phyloP scores from a whole-genome alignment of 2,888 invertebrate genomes.

The Agapetus fuscipes region DNA sequence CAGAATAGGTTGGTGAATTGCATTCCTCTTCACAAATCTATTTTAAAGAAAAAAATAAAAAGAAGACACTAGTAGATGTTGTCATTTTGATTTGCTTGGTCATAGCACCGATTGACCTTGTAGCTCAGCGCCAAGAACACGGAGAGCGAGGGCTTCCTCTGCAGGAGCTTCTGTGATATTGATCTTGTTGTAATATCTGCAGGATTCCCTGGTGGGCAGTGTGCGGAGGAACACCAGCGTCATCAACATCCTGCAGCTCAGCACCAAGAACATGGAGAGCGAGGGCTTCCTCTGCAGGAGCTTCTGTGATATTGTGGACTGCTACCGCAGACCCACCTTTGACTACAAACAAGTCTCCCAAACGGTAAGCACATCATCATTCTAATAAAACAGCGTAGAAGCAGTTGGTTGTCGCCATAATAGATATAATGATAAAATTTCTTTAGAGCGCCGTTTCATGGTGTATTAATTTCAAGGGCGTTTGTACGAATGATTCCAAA shows the following conservation, averaged over 20 bases:
- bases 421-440: too few species aligned
- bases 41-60: too few species aligned
- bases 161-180: constrained; percentile 51
- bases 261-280: constrained; percentile 42
- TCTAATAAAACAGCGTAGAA: background rate
- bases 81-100: too few species aligned
- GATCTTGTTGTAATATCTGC: constrained; percentile 31
- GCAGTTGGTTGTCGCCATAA: too few species aligned
- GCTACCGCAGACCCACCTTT: constrained; percentile 54
- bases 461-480: too few species aligned
- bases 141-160: constrained; percentile 47
- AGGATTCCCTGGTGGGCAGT: constrained; percentile 55
- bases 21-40: too few species aligned
- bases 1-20: too few species aligned
- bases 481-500: too few species aligned
- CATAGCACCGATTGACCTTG: too few species aligned
- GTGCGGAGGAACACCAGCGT: constrained; percentile 38
- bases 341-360: constrained; percentile 58
- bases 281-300: constrained; percentile 49
- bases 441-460: too few species aligned
- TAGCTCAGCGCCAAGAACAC: constrained; percentile 45
- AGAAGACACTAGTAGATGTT: too few species aligned
- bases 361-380: constrained; percentile 29
- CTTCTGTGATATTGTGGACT: constrained; percentile 57
- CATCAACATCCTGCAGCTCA: constrained; percentile 50